These are phyloP conservation scores for Chloroclystis v-ata DNA, from an alignment of 2,888 invertebrate genomes.

Conservation along the genomic window DNA sequence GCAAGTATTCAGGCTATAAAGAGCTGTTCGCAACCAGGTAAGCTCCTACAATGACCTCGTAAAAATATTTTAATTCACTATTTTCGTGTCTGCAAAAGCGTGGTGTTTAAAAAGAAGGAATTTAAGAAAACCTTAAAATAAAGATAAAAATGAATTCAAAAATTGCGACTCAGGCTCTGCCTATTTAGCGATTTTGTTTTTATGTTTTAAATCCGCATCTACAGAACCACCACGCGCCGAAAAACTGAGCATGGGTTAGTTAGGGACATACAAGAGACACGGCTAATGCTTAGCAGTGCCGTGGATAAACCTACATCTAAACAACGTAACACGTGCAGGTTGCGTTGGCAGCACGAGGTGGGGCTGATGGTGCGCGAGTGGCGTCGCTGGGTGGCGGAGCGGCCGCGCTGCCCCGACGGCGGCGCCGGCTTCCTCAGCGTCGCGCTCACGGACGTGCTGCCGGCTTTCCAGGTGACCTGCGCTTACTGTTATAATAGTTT, in stretches of 20 bases:
- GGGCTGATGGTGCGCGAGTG: conserved; percentile 73
- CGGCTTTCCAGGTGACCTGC: conserved; percentile 53
- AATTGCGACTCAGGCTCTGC: too few relatives aligned
- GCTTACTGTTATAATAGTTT: too few relatives aligned
- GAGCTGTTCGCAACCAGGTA: conserved; percentile 74
- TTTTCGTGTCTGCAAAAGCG: neutral
- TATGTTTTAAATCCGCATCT: too few relatives aligned
- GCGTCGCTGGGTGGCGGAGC: conserved; percentile 74
- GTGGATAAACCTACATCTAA: too few relatives aligned
- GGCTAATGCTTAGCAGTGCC: too few relatives aligned
- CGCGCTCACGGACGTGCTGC: conserved; percentile 73
- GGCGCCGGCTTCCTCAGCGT: conserved; percentile 74
- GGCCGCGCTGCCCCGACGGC: conserved; percentile 71
- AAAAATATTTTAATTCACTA: too few relatives aligned
- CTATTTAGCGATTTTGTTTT: neutral
- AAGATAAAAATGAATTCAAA: too few relatives aligned
- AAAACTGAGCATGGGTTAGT: too few relatives aligned
- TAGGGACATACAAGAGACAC: too few relatives aligned
- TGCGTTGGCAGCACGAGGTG: conserved; percentile 80
- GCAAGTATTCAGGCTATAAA: conserved; percentile 76
- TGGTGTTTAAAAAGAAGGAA: neutral
- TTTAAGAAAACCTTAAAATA: too few relatives aligned
- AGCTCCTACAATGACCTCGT: neutral
- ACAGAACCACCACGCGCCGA: too few relatives aligned
- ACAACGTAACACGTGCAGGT: conserved; percentile 56